Evolutionary conservation across 2,797 vertebrate genomes (phyloP), one percentile per base, ranked within the genome.

Genomic region (Danio aesculapii): DNA sequence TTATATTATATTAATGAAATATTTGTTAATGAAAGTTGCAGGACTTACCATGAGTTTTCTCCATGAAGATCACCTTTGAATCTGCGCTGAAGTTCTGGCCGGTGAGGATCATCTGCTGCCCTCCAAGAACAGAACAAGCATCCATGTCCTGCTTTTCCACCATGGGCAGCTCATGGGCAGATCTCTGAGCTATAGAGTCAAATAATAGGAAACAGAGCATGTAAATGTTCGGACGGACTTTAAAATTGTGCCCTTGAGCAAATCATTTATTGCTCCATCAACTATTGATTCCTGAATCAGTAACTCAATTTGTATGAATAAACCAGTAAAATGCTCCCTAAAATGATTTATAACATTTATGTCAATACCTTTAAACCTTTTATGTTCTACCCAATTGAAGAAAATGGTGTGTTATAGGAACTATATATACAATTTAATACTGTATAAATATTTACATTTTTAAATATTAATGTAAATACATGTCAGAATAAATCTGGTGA

Each of bases 31-130:
- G 30, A 68, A 4, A 50, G 46, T 50, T 50, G 8, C 3, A 39
- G 21, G 17, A 63, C 93, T 92, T 88, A 96, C 96, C 96, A 90
- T 94, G 91, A 21, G 94, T 96, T 90, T 97, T 97, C 89, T 97
- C 96, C 6, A 92, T 95, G 81, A 97, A 97, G 77, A 97, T 89
- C 47, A 97, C 96, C 86, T 96, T 96, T 77, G 96, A 97, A 89
- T 97, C 96, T 0, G 95, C 91, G 0, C 95, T 96, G 88, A 97
- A 97, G 83, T 97, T 97, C 72, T 97, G 96, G 13, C 96, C 96
- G 0, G 92, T 96, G 63, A 97, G 93, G 74, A 97, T 96, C 95
- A 97, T 96, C 89, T 96, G 96, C 59, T 97, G 96, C 59, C 96
- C 96, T 4, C 96, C 96, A 13, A 95, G 95, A 16, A 95, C 95